Percentiles rank a stretch among this genome's conserved stretches.
These are phyloP conservation scores for Lepilemur septentrionalis DNA, from an alignment of 2,797 vertebrate genomes.

Conservation along the genomic window DNA sequence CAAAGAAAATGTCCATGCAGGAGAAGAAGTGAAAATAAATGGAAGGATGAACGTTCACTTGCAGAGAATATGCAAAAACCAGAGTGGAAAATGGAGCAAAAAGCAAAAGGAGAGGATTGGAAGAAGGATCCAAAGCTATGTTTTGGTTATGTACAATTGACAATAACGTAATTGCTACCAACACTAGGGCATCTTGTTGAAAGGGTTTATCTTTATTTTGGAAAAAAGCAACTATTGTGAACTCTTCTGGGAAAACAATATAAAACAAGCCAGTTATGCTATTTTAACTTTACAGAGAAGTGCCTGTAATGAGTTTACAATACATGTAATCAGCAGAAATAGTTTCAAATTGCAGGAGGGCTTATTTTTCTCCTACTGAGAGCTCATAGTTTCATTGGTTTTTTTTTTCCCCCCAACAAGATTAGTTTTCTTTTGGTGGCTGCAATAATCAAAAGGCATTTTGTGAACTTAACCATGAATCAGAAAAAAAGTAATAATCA, in stretches of 20 bases:
- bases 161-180: background rate
- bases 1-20: background rate
- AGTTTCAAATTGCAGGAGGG: slow-evolving; percentile 7
- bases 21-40: background rate
- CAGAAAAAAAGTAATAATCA: background rate
- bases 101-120: background rate
- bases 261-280: background rate
- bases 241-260: slow-evolving; percentile 47
- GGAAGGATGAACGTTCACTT: background rate
- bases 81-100: background rate
- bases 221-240: background rate
- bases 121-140: background rate
- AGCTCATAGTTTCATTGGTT: background rate
- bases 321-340: slow-evolving; percentile 50
- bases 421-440: background rate
- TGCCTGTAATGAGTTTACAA: slow-evolving; percentile 17
- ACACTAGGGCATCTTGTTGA: background rate
- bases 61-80: background rate
- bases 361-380: slow-evolving; percentile 15
- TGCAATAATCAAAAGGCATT: slow-evolving; percentile 31
- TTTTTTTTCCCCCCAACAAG: background rate
- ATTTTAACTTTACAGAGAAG: slow-evolving; percentile 45
- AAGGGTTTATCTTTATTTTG: slow-evolving; percentile 32
- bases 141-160: background rate
- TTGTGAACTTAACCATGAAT: background rate